Percentiles rank a stretch among this genome's conserved stretches.
Conservation (phyloP, 2,888 invertebrate species). For the Melieria picta region DNA sequence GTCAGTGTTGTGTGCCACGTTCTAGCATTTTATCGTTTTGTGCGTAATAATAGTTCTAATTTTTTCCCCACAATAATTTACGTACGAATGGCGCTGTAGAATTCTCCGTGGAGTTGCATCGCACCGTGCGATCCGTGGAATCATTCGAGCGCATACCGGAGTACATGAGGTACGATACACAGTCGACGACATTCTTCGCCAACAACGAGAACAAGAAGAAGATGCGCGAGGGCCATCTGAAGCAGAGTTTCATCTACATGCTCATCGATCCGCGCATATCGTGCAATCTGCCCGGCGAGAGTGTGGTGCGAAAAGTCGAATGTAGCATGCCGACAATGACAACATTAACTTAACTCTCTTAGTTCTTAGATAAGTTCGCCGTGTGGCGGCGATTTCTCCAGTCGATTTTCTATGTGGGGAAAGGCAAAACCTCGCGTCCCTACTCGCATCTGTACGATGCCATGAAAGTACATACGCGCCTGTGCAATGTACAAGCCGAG, state of each 20-base stretch:
- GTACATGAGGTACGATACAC: slow-evolving; percentile 71
- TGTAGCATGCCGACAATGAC: too few relatives aligned
- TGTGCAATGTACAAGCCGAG: slow-evolving; percentile 30
- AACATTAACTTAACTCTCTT: neutral
- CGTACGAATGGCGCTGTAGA: slow-evolving; percentile 61
- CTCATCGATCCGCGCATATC: slow-evolving; percentile 88
- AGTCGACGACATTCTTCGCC: slow-evolving; percentile 71
- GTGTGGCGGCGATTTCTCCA: slow-evolving; percentile 82
- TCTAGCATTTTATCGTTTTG: too few relatives aligned
- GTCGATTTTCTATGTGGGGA: slow-evolving; percentile 95
- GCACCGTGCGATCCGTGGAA: slow-evolving; percentile 70
- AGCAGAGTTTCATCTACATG: slow-evolving; percentile 92
- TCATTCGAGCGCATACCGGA: slow-evolving; percentile 69
- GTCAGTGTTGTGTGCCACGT: too few relatives aligned
- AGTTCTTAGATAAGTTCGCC: slow-evolving; percentile 65
- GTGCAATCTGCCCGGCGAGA: slow-evolving; percentile 74
- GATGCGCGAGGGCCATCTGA: slow-evolving; percentile 79
- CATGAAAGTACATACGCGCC: slow-evolving; percentile 66
- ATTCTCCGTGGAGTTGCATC: slow-evolving; percentile 75
- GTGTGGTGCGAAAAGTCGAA: slow-evolving; percentile 45
- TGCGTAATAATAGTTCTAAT: too few relatives aligned
- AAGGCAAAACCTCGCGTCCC: slow-evolving; percentile 89
- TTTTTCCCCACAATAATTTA: too few relatives aligned
- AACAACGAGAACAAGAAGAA: slow-evolving; percentile 65
- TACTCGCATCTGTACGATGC: slow-evolving; percentile 93